Base-by-base conservation (phyloP, 2,888 invertebrate species). In the Eilema depressum region DNA sequence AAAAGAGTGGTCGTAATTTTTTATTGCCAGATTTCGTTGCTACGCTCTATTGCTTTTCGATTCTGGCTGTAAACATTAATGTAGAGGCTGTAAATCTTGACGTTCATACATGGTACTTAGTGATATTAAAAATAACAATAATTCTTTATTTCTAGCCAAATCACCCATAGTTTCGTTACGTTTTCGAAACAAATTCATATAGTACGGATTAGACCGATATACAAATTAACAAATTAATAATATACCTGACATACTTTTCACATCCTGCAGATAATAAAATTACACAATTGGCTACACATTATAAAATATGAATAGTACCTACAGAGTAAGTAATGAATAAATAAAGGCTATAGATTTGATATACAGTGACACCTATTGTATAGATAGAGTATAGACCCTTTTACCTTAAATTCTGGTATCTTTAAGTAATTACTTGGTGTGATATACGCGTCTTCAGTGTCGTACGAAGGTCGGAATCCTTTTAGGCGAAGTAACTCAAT, bases 401-500 rank as follows among this genome's bases (percentile, higher is more conserved):
- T 75, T 56, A 66, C 61, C 33, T 30, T 10, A 63, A 64, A 28
- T 41, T 57, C 28, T 63, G n/a, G 63, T 62, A 69, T 71, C 72
- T 79, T 61, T 61, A 76, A 69, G 74, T 78, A 76, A 79, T 80
- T 78, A 81, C 64, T 71, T 41, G 70, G 68, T 64, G 73, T 76
- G 61, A 75, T 70, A 67, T 68, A 67, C 66, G 70, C 65, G 20
- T 69, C 70, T 72, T 60, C 65, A 63, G 37, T 70, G 30, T 63
- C 67, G 60, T 64, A 65, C 63, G 75, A 79, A 76, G 78, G 80
- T 82, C 78, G 59, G 81, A 85, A 86, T 86, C 89, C 91, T 88
- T 90, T 91, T 86, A 89, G 87, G 84, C 76, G 70, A 69, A 79
- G 85, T 91, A 91, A 92, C 85, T 87, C 85, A 89, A 91, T 92